phyloP scores from a whole-genome alignment of 2,113 vertebrate genomes.

The Lophius piscatorius region DNA sequence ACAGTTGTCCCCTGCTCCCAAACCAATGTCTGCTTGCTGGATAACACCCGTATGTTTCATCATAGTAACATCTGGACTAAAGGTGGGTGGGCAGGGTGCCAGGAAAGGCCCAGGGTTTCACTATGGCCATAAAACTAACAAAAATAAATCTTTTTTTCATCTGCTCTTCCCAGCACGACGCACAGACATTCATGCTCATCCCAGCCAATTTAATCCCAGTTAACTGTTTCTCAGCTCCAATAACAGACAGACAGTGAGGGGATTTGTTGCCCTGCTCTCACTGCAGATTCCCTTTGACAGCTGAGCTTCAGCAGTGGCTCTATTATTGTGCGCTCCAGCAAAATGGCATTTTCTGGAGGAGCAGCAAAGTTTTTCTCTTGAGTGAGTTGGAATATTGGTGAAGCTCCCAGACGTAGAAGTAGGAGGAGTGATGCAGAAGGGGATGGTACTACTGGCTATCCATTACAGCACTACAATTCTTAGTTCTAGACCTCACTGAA shows the following conservation, averaged over 20 bases:
- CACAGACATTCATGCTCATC: slow-evolving; percentile 26
- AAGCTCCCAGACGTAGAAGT: slow-evolving; percentile 14
- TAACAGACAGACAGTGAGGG: slow-evolving; percentile 22
- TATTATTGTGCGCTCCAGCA: slow-evolving; percentile 13
- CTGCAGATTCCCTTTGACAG: slow-evolving; percentile 23
- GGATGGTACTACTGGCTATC: slow-evolving; percentile 17
- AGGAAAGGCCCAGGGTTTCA: slow-evolving; percentile 79
- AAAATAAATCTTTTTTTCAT: slow-evolving; percentile 82
- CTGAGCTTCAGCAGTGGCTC: slow-evolving; percentile 23
- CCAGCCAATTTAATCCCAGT: slow-evolving; percentile 50
- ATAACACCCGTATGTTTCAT: slow-evolving; percentile 81
- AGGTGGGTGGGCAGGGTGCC: slow-evolving; percentile 83
- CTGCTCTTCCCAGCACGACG: slow-evolving; percentile 60
- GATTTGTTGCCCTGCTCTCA: slow-evolving; percentile 13
- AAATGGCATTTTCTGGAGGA: slow-evolving; percentile 15
- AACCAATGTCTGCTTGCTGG: slow-evolving; percentile 82
- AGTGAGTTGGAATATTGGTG: slow-evolving; percentile 28
- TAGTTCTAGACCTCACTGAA: slow-evolving; percentile 7
- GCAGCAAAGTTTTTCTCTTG: slow-evolving; percentile 16
- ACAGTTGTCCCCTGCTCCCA: slow-evolving; percentile 63
- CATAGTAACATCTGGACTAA: slow-evolving; percentile 88
- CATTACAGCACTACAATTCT: neutral
- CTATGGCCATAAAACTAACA: slow-evolving; percentile 80
- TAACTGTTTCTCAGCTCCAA: slow-evolving; percentile 52
- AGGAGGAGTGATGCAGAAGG: slow-evolving; percentile 6